Conservation (phyloP, 2,113 vertebrate species). For the Saccopteryx leptura region DNA sequence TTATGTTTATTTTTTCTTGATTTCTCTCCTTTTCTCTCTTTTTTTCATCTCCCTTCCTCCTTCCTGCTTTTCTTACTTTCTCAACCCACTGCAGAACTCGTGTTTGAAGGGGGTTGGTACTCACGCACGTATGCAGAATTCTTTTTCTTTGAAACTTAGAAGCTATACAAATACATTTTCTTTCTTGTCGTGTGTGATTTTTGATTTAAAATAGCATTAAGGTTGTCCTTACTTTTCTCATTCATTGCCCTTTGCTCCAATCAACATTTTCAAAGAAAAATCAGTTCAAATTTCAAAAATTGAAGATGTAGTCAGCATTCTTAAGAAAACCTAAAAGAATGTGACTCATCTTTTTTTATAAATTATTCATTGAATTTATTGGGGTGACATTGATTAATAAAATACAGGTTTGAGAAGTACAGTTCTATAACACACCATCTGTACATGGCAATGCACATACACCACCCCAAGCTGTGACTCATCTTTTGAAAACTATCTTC, state of each 20-base stretch:
- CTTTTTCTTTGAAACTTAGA: constrained; percentile 24
- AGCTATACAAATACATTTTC: not conserved
- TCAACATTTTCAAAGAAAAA: constrained; percentile 47
- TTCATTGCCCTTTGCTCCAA: not conserved
- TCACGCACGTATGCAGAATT: not conserved
- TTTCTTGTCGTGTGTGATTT: not conserved
- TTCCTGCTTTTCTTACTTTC: not conserved
- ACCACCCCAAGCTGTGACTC: not conserved
- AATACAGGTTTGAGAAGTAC: too few species aligned
- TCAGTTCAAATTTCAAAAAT: constrained; percentile 3
- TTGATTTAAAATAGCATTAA: not conserved
- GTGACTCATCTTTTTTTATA: not conserved
- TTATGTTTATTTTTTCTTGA: not conserved
- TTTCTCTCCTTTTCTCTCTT: not conserved
- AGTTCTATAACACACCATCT: too few species aligned
- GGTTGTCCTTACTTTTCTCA: not conserved
- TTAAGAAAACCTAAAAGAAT: constrained; percentile 9
- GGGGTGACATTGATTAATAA: too few species aligned
- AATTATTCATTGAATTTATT: too few species aligned
- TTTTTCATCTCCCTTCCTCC: not conserved
- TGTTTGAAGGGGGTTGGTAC: not conserved
- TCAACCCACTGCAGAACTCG: not conserved
- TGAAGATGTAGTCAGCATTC: not conserved
- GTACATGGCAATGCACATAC: too few species aligned
- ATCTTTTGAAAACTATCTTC: constrained; percentile 5